Conservation (phyloP, 2,888 invertebrate genomes). For the Norana najaformis region DNA sequence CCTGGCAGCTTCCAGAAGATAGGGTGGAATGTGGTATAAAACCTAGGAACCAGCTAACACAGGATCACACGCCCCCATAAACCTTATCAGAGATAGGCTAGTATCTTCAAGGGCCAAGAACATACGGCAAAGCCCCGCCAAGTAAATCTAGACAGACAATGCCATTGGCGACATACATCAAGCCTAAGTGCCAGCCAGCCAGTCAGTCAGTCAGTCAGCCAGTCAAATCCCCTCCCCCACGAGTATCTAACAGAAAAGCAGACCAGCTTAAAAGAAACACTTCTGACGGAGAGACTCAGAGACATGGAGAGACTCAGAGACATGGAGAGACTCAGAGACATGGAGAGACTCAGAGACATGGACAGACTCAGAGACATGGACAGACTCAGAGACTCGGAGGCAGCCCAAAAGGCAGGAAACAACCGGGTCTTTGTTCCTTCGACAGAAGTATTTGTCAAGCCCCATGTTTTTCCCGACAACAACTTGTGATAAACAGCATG, state of each 20-base stretch:
- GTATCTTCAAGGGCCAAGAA: constrained; percentile 8
- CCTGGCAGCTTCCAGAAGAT: constrained; percentile 5
- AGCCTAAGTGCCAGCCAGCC: background rate
- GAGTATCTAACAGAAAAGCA: background rate
- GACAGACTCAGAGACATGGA: too few species aligned
- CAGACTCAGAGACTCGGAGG: too few species aligned
- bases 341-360: too few species aligned
- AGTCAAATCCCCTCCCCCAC: background rate
- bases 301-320: too few species aligned
- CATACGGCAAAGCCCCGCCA: background rate
- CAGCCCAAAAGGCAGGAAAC: constrained; percentile 7
- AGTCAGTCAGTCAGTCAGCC: background rate
- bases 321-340: too few species aligned
- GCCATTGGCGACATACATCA: constrained; percentile 7
- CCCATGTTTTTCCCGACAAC: background rate
- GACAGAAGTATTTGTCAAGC: background rate
- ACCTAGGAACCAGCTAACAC: background rate
- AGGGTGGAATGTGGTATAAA: background rate
- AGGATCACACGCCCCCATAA: background rate
- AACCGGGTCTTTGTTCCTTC: background rate
- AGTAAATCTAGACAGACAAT: constrained; percentile 13
- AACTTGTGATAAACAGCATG: background rate
- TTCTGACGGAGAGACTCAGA: background rate
- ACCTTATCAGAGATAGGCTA: constrained; percentile 17
- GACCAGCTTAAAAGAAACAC: constrained; percentile 6